Evolutionary conservation across 2,797 vertebrate genomes (phyloP), one percentile per base, ranked within the genome.

Genomic region (Enteromius trimaculatus): DNA sequence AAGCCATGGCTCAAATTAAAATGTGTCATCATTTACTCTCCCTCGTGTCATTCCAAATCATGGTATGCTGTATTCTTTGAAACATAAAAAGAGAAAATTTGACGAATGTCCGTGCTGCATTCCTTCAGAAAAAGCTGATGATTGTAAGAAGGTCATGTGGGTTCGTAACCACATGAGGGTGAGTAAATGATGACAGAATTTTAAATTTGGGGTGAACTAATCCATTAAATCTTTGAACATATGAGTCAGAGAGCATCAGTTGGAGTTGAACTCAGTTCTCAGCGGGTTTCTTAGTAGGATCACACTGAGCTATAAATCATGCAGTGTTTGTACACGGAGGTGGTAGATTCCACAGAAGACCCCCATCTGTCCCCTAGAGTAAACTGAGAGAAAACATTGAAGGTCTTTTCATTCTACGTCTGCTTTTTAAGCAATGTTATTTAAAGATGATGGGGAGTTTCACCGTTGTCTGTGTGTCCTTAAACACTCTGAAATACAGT

Each of bases 331-430:
- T 39, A 78, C 66, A 71, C 39, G 16, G 42, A 83, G 53, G 82
- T 78, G 75, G 39, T 58, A 77, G 53, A 83, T 83, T 78, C 65
- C 51, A 71, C 66, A 83, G 39, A 62, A 83, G 82, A 78, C 51
- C 34, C 53, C 65, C 49, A 13, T 51, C 14, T 71, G 53, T 42
- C 82, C 82, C 65, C 60, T 26, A 83, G 77, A 83, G 66, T 62
- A 83, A 83, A 83, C 65, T 6, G 19, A 58, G 64, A 44, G 23
- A 9, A 77, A 68, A 13, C 6, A 1, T 13, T 39, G 7, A 44
- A 58, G 62, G 64, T 69, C 51, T 47, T 62, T 66, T 74, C 60
- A 75, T 64, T 82, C 60, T 31, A 31, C 0, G 9, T 51, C 21
- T 26, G 9, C 17, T 42, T 70, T 51, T 70, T 70, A 58, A 66